Base-by-base conservation (phyloP, 2,113 vertebrate species). In the Phalacrocorax aristotelis region DNA sequence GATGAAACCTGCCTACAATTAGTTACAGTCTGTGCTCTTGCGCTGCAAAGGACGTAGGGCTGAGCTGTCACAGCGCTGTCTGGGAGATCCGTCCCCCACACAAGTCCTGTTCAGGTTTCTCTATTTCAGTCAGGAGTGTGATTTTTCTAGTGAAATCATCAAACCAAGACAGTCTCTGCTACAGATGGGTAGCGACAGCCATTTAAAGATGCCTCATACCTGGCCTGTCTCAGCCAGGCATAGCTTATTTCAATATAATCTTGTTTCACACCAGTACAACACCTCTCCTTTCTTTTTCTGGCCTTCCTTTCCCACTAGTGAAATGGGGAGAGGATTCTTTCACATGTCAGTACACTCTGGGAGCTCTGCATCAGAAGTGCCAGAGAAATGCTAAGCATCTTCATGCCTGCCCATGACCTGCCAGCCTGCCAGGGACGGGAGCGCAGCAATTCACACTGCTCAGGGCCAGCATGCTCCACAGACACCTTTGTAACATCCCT, bases 111-210 rank as follows among this genome's bases (percentile, higher is more conserved):
- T 68, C 66, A 72, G 62, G 57, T 89, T 91, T 96, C 94, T 92
- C 94, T 94, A 7, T 94, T 97, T 95, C 93, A 95, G 83, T 94
- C 94, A 93, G 51, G 40, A 94, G 87, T 89, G 94, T 68, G 87
- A 84, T 91, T 96, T 91, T 95, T 91, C 91, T 91, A 55, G 70
- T 87, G 96, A 96, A 95, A 85, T 95, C 96, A 90, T 80, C 93
- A 95, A 58, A 90, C 75, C 85, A 42, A 90, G 90, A 13, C 60
- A 20, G 79, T 26, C 79, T 71, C 36, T 74, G 90, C 75, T 27
- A 20, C 93, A 94, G 87, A 88, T 26, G 71, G 90, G 60, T 42
- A 92, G 92, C 0, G 4, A 78, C 75, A 92, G 85, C 90, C 90
- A 58, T 80, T 83, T 88, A 46, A 74, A 83, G 46, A n/a, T 27